A percentile compares a stretch with the other conserved stretches of the same genome.
Conservation (phyloP, 2,888 invertebrate species). For the Ichneumoninae sp. region DNA sequence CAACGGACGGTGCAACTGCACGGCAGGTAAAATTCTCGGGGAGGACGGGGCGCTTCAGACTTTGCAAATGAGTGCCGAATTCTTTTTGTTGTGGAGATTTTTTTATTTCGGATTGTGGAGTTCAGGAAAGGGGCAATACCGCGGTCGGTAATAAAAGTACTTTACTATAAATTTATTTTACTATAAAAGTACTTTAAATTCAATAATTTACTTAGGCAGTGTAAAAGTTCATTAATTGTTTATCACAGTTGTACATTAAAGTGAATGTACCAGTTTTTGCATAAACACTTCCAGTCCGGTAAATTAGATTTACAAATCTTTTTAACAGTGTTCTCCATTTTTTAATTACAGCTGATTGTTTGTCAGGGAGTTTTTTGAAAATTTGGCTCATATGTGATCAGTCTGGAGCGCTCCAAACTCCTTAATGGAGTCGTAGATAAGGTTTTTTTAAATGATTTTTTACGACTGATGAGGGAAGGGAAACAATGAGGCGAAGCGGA, state of each 20-base stretch:
- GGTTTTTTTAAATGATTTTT: slow-evolving; percentile 10
- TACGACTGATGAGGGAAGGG: not conserved
- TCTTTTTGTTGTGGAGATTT: not conserved
- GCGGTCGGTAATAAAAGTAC: no score
- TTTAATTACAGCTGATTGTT: no score
- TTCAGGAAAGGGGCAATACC: no score
- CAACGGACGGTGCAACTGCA: slow-evolving; percentile 92
- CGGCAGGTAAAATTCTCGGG: slow-evolving; percentile 86
- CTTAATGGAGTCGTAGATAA: not conserved
- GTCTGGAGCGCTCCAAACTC: not conserved
- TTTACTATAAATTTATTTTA: no score
- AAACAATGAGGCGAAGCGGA: slow-evolving; percentile 12
- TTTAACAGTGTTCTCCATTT: not conserved
- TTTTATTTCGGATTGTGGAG: not conserved
- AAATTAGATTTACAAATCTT: not conserved
- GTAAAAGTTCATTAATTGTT: no score
- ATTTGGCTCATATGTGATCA: not conserved
- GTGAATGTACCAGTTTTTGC: no score
- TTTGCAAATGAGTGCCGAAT: not conserved
- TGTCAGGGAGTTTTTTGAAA: not conserved
- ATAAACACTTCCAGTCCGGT: not conserved
- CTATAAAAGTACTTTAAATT: no score
- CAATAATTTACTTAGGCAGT: no score
- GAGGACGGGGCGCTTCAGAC: not conserved
- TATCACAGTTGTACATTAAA: no score